Base-by-base conservation (phyloP, 2,113 vertebrate species). In the Prinia subflava region DNA sequence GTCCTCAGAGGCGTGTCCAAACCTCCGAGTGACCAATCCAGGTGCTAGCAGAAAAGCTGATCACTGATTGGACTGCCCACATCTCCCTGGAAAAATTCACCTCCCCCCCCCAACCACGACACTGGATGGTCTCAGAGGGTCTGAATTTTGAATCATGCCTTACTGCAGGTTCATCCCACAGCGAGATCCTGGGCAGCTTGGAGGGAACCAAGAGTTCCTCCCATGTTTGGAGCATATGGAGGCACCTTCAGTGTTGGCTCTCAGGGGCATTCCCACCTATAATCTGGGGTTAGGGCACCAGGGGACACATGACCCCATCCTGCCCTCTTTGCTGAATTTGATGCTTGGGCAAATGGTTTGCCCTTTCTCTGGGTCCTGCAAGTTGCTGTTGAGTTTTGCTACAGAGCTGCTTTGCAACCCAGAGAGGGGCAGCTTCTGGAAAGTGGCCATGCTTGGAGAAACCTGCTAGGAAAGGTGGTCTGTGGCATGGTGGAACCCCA, bases 131-230 rank as follows among this genome's bases (percentile, higher is more conserved):
- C 82, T 79, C 4, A 9, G 20, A 79, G 14, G 18, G 33, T 50
- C 52, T 33, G 22, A 68, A 41, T 60, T 93, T 74, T 0, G 0
- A 37, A 28, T 44, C 6, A 6, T 8, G 8, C 49, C 56, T 86
- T 15, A 10, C 39, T 56, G 31, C 21, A 60, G 27, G 14, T n/a
- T 78, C 21, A 30, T 24, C 30, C n/a, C 11, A 1, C 46, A 67
- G 11, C 0, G 0, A 24, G 23, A 15, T 14, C 13, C 31, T 49
- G 25, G 47, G n/a, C 3, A 3, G 1, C 65, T 31, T 64, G 57
- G 44, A 68, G 24, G 21, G n/a, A 63, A 3, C 13, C 22, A 60
- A 12, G n/a, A 4, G 2, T 1, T 83, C 22, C 21, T 50, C 37
- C 15, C 7, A 20, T 39, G 7, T 30, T 80, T 50, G 27, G 14